Evolutionary conservation across 2,797 vertebrate species (phyloP).

Genomic region (Avahi laniger): DNA sequence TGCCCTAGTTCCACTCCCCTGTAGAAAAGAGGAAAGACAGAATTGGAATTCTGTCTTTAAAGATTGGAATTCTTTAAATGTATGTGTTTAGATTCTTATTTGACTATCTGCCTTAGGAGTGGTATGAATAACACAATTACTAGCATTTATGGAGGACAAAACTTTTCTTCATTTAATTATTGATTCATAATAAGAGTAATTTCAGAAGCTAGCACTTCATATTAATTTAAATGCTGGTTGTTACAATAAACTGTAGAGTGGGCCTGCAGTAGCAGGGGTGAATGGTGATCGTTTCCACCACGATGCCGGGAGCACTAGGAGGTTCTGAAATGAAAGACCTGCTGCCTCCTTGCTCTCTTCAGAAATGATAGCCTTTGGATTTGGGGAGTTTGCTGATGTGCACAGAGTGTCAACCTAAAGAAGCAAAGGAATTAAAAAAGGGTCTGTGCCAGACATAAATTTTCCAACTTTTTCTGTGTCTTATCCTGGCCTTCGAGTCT

Average conservation of each 20-base stretch:
- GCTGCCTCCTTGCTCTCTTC: not conserved
- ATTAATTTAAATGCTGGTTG: not conserved
- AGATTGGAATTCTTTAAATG: not conserved
- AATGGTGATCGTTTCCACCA: not conserved
- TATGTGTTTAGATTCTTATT: not conserved
- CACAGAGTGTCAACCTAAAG: not conserved
- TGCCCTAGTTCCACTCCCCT: accelerated
- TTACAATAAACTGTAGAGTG: not conserved
- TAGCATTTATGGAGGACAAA: not conserved
- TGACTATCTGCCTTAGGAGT: not conserved
- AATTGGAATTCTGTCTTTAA: too few relatives aligned
- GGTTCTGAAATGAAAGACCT: not conserved
- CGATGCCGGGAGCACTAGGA: not conserved
- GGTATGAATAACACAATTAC: not conserved
- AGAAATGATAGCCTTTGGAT: not conserved
- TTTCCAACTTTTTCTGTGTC: not conserved
- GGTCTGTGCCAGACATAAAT: not conserved
- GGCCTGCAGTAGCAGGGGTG: not conserved
- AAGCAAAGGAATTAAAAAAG: not conserved
- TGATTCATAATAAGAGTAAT: not conserved
- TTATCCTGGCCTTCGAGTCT: not conserved
- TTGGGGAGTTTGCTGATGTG: not conserved
- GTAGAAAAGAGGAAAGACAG: not conserved
- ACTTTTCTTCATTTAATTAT: not conserved
- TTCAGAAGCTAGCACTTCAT: not conserved